Base-by-base conservation (phyloP, 2,797 vertebrate species). In the Rhinogobio ventralis region DNA sequence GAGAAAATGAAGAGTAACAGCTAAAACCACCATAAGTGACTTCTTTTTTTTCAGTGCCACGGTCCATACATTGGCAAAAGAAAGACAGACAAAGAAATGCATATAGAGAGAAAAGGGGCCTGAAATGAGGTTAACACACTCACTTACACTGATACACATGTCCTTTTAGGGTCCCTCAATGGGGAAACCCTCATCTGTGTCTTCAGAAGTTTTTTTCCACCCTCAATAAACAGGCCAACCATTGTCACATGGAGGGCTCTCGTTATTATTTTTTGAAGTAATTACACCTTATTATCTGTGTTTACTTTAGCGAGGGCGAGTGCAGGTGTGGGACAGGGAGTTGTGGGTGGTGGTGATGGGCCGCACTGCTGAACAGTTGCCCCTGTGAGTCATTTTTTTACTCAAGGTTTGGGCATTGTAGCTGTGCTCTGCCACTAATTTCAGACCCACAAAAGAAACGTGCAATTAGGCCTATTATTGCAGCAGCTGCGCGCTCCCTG, bases 231-330 rank as follows among this genome's bases (percentile, higher is more conserved):
- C 95, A 97, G 97, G 94, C 94, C 93, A 92, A 73, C 88, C 95
- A 95, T 97, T 98, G 96, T 97, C 97, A 96, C 95, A 92, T 95
- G 91, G 92, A 93, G 95, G 94, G 94, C 90, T 92, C 95, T 96
- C 91, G 91, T 95, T 96, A 96, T 95, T 97, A 96, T 97, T 98
- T 97, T 97, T 96, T 94, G 93, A 95, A 96, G 97, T 97, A 98
- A 98, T 99, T 98, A 98, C 94, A 95, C 93, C 96, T 97, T 97
- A 97, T 98, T 99, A 96, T 97, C 95, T 95, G 95, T 97, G 96
- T 98, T 99, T 99, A 97, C 96, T 96, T 97, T 98, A 96, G 96
- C 95, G 91, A 93, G 95, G 94, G 94, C 91, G 96, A 93, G 93
- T 95, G 96, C 97, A 99, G 98, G 98, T 98, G 98, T 97, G 95